These are phyloP conservation scores for Rhagoletis zephyria DNA, from an alignment of 1,140 invertebrate species.

Conservation along the genomic window DNA sequence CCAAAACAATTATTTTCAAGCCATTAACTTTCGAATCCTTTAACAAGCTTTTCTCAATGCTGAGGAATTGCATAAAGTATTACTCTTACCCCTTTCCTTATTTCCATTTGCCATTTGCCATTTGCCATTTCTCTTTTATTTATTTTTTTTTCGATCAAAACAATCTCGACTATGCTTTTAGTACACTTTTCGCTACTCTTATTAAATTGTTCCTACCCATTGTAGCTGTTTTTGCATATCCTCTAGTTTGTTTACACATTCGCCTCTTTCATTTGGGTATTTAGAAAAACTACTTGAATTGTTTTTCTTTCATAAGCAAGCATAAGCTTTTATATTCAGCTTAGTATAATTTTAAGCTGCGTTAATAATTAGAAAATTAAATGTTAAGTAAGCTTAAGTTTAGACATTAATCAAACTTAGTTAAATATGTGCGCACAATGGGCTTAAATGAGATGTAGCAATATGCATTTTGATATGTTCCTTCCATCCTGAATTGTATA, in stretches of 20 bases:
- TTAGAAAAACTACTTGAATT: not conserved
- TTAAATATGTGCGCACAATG: not conserved
- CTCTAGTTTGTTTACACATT: not conserved
- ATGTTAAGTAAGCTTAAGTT: slow-evolving; percentile 14
- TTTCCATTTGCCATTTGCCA: slow-evolving; percentile 13
- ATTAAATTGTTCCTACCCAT: not conserved
- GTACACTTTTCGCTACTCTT: slow-evolving; percentile 28
- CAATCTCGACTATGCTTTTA: slow-evolving; percentile 7
- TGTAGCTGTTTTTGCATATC: slow-evolving; percentile 12
- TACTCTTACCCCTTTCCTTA: slow-evolving; percentile 36
- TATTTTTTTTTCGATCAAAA: not conserved
- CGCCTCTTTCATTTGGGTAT: not conserved
- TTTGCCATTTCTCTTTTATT: not conserved
- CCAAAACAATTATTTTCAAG: not conserved
- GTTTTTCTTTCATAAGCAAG: not conserved
- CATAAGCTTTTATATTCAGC: slow-evolving; percentile 9
- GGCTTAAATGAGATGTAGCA: not conserved
- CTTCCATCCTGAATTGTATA: too few relatives aligned
- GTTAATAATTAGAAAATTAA: not conserved
- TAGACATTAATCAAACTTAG: not conserved
- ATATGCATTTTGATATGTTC: too few relatives aligned
- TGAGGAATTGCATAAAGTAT: not conserved
- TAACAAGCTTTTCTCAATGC: not conserved
- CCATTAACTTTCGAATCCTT: not conserved
- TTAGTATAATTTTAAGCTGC: slow-evolving; percentile 44